Percentiles rank a stretch among this genome's conserved stretches.
These are phyloP conservation scores for Sarcophilus harrisii DNA, from an alignment of 2,797 vertebrate species.

Conservation along the genomic window DNA sequence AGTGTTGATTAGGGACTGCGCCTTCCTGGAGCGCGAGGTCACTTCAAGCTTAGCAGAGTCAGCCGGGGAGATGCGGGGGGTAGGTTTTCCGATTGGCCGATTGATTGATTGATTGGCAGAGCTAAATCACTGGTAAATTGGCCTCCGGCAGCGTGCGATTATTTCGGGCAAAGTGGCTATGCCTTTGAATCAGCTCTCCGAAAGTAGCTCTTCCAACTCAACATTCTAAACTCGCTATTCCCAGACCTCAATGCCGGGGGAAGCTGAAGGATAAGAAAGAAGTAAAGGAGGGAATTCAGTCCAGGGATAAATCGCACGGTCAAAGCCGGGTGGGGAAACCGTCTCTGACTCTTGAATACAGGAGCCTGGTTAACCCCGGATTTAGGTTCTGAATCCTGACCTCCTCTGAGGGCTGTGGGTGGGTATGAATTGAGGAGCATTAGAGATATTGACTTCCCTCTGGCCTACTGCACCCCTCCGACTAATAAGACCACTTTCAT, in stretches of 20 bases:
- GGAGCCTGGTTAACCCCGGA: background rate
- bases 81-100: background rate
- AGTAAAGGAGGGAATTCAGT: background rate
- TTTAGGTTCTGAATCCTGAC: background rate
- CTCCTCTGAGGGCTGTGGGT: background rate
- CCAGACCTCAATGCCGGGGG: background rate
- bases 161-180: background rate
- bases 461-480: background rate
- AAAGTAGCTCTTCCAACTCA: background rate
- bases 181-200: background rate
- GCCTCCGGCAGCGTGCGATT: background rate
- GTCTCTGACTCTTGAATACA: background rate
- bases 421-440: background rate
- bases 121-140: conserved; percentile 8
- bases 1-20: conserved; percentile 1
- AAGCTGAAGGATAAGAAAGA: conserved; percentile 37
- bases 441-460: background rate
- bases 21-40: conserved; percentile 59
- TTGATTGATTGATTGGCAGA: conserved; percentile 12
- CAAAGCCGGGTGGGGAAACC: background rate
- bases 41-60: conserved; percentile 38
- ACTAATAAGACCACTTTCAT: background rate
- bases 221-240: conserved; percentile 9
- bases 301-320: background rate
- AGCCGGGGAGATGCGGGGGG: background rate